phyloP scores from a whole-genome alignment of 1,140 invertebrate genomes.

The Anoplophora glabripennis region DNA sequence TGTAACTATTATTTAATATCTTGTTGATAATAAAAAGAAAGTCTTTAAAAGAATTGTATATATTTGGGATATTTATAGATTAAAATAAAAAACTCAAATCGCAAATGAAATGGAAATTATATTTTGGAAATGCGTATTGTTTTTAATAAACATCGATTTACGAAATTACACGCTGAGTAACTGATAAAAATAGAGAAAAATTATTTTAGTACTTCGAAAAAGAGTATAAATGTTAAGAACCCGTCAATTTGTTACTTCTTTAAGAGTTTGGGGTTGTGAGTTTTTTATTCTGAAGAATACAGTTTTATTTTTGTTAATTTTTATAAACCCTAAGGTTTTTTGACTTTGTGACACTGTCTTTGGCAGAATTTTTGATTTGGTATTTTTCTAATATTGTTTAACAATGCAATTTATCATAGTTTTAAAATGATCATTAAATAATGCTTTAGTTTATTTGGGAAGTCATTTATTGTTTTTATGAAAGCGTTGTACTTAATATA shows the following conservation, averaged over 20 bases:
- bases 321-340: slow-evolving; percentile 4
- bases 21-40: background rate
- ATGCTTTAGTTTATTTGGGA: slow-evolving; percentile 3
- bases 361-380: slow-evolving; percentile 5
- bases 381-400: slow-evolving; percentile 12
- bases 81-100: slow-evolving; percentile 12
- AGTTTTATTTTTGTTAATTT: background rate
- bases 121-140: background rate
- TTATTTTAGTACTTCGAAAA: background rate
- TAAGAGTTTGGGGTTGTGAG: slow-evolving; percentile 10
- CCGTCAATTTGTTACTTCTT: background rate
- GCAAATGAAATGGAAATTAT: background rate
- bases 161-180: no score
- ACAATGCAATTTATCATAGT: background rate
- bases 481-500: slow-evolving; percentile 8
- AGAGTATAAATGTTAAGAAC: background rate
- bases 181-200: no score
- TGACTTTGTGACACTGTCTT: slow-evolving; percentile 11
- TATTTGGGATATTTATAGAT: slow-evolving; percentile 1
- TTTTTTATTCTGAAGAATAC: slow-evolving; percentile 1
- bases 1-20: slow-evolving; percentile 5
- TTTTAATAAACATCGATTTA: background rate
- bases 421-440: background rate
- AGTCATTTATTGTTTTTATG: slow-evolving; percentile 1
- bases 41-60: background rate